phyloP scores from a whole-genome alignment of 1,140 invertebrate genomes.

The Brevipalpus yothersi region DNA sequence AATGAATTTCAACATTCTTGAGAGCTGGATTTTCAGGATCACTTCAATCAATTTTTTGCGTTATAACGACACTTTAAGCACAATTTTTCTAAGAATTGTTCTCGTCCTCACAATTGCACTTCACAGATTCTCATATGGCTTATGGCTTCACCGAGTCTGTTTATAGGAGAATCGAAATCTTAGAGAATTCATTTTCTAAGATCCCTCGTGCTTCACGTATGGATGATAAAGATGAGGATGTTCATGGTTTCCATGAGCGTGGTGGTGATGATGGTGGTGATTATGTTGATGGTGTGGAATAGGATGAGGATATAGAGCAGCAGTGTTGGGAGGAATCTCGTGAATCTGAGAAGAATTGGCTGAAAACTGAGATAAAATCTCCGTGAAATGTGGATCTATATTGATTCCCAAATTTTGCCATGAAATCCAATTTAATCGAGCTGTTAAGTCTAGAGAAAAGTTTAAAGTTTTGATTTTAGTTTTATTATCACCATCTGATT shows the following conservation, averaged over 20 bases:
- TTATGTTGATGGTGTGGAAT: neutral
- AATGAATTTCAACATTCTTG: no score
- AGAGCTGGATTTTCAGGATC: no score
- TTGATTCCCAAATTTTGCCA: conserved; percentile 93
- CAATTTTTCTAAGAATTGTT: no score
- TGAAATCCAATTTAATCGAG: conserved; percentile 90
- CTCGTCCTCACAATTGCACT: no score
- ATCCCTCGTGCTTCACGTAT: neutral
- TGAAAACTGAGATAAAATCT: conserved; percentile 5
- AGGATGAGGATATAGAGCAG: neutral
- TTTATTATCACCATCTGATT: neutral
- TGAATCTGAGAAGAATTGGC: neutral
- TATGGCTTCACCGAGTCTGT: no score
- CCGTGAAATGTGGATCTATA: conserved; percentile 35
- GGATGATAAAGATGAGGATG: neutral
- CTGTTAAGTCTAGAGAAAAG: conserved; percentile 57
- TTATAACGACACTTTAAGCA: no score
- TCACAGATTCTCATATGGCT: no score
- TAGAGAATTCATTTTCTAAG: no score
- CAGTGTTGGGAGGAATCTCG: neutral
- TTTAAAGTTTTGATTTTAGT: neutral
- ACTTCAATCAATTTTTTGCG: no score
- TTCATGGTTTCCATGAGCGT: neutral
- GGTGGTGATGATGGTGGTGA: neutral
- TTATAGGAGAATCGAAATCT: no score